Evolutionary conservation across 2,113 vertebrate genomes (phyloP), one percentile per base, ranked within the genome.

Genomic region (Myanophis thanlyinensis): DNA sequence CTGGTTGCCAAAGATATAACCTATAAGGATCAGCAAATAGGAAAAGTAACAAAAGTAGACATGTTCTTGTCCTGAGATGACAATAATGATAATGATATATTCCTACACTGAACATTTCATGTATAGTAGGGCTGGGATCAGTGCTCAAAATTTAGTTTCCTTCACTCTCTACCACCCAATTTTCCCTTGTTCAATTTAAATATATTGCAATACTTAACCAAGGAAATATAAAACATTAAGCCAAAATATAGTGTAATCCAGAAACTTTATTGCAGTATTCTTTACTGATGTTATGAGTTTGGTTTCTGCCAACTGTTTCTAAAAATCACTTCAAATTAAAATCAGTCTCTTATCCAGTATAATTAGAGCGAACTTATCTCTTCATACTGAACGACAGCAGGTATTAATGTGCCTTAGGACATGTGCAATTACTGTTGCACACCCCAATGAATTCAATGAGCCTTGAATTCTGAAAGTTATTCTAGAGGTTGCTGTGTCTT

Each of bases 91-190:
- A 44, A 4, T 40, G 18, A 92, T 23, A 88, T 46, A 88, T 35
- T 48, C 56, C 54, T 92, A 88, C 51, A 91, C 40, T 59, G 91
- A n/a, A 1, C n/a, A 93, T 95, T 49, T 91, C 44, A 51, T 93
- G 10, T 85, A 88, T 35, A n/a, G 27, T 30, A 93, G 49, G 87
- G 56, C 84, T 48, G 18, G 52, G 51, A 54, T 46, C 51, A 44
- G 27, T 56, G 4, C 53, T 73, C 23, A 59, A 49, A 80, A 91
- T 89, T 89, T 73, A 59, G 87, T 91, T 85, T 93, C 80, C 88
- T 93, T 89, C 53, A 86, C 80, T 89, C 67, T 88, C 91, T 92
- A n/a, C 46, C 85, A 86, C 35, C 20, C 53, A 35, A 52, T 62
- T 84, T 51, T 47, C 86, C 44, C 56, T 93, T 85, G 30, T 80